phyloP scores from a whole-genome alignment of 2,797 vertebrate species.

The Labeo calbasu region DNA sequence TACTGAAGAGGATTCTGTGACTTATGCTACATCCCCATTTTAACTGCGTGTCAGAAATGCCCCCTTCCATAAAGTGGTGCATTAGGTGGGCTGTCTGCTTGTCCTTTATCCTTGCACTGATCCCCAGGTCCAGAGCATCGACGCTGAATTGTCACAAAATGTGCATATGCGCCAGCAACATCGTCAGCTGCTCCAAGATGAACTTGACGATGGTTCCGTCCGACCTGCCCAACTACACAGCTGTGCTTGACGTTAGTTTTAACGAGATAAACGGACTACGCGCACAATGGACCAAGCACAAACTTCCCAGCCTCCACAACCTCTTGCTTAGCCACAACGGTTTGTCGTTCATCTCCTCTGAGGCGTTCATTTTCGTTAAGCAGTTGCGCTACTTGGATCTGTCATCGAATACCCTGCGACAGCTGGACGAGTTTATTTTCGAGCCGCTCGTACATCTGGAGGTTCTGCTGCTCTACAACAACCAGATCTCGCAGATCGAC shows the following conservation, averaged over 20 bases:
- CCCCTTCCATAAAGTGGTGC: conserved; percentile 63
- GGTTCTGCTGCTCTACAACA: conserved; percentile 93
- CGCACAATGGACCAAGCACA: conserved; percentile 86
- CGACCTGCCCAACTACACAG: conserved; percentile 83
- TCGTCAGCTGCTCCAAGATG: conserved; percentile 95
- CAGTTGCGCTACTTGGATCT: conserved; percentile 91
- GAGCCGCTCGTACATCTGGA: conserved; percentile 86
- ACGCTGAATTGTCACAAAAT: conserved; percentile 82
- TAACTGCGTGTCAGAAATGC: conserved; percentile 63
- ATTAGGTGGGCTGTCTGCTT: conserved; percentile 66
- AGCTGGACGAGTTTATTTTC: conserved; percentile 90
- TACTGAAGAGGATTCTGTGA: conserved; percentile 33
- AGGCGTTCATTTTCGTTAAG: conserved; percentile 88
- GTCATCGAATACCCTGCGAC: conserved; percentile 87
- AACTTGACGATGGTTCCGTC: conserved; percentile 80
- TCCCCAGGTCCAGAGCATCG: conserved; percentile 63
- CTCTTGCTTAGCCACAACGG: conserved; percentile 92
- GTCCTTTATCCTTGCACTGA: conserved; percentile 64
- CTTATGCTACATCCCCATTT: conserved; percentile 50
- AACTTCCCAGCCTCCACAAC: conserved; percentile 87
- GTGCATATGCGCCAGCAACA: conserved; percentile 95
- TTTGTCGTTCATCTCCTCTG: conserved; percentile 89
- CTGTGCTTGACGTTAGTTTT: conserved; percentile 92
- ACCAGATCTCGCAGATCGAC: conserved; percentile 88
- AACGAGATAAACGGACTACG: conserved; percentile 84